Evolutionary conservation across 2,888 invertebrate genomes (phyloP).

Genomic region (Harpagoxenus sublaevis): DNA sequence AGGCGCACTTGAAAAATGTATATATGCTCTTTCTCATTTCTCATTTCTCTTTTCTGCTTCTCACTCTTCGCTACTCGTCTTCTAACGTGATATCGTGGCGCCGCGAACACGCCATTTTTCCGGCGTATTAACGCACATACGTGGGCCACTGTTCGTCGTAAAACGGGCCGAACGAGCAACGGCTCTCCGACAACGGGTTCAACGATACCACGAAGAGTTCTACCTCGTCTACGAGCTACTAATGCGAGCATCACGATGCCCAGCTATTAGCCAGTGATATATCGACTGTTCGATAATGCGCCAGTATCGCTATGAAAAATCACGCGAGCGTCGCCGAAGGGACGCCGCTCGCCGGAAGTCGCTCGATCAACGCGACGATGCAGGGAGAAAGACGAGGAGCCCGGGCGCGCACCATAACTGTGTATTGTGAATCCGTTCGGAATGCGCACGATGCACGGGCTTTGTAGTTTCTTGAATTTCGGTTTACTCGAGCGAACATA

Average conservation of each 20-base stretch:
- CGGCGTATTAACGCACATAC: slow-evolving; percentile 28
- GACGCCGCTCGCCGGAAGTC: slow-evolving; percentile 43
- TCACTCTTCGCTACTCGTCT: slow-evolving; percentile 23
- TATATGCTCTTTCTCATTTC: slow-evolving; percentile 25
- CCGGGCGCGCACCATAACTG: slow-evolving; percentile 21
- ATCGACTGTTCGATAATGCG: slow-evolving; percentile 43
- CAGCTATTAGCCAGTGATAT: slow-evolving; percentile 60
- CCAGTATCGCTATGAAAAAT: slow-evolving; percentile 60
- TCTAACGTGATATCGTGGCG: slow-evolving; percentile 29
- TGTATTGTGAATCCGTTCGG: slow-evolving; percentile 44
- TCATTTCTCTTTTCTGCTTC: background rate
- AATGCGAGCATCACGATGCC: slow-evolving; percentile 56
- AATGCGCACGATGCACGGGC: slow-evolving; percentile 39
- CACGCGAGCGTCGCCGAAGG: slow-evolving; percentile 25
- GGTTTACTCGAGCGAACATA: slow-evolving; percentile 31
- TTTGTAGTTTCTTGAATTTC: slow-evolving; percentile 51
- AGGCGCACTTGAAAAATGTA: slow-evolving; percentile 67
- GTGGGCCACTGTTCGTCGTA: slow-evolving; percentile 38
- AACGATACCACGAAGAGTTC: slow-evolving; percentile 39
- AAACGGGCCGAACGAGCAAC: slow-evolving; percentile 61
- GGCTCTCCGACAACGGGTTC: slow-evolving; percentile 42
- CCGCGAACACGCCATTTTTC: slow-evolving; percentile 26
- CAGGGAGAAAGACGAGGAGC: background rate
- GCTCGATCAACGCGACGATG: slow-evolving; percentile 21
- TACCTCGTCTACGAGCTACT: slow-evolving; percentile 57